phyloP scores from a whole-genome alignment of 2,113 vertebrate species.

The Abramis brama region DNA sequence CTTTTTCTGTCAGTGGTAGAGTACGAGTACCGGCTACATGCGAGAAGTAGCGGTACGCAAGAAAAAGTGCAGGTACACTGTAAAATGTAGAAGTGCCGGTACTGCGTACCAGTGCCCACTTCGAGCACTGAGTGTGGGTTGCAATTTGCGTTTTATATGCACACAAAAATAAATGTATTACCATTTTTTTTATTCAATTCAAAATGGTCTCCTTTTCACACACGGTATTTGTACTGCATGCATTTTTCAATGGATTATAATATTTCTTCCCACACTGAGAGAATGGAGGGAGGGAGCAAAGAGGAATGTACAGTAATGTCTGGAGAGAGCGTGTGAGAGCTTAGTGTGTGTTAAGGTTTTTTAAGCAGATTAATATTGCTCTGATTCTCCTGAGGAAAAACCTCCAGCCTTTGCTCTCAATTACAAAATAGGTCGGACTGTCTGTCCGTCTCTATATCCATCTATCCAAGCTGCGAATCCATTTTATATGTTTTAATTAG shows the following conservation, averaged over 20 bases:
- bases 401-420: neutral
- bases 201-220: neutral
- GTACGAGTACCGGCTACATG: too few species aligned
- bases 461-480: neutral
- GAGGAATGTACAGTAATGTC: conserved; percentile 21
- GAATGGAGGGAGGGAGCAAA: neutral
- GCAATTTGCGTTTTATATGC: neutral
- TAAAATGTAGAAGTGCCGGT: too few species aligned
- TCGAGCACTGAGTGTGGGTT: too few species aligned
- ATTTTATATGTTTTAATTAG: neutral
- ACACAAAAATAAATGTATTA: neutral
- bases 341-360: conserved; percentile 31
- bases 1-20: too few species aligned
- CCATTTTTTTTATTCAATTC: neutral
- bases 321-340: conserved; percentile 3
- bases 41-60: too few species aligned
- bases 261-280: neutral
- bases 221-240: neutral
- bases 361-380: neutral
- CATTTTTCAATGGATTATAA: conserved; percentile 8
- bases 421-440: too few species aligned
- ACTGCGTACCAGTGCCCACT: too few species aligned
- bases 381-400: neutral
- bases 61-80: too few species aligned
- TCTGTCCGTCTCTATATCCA: too few species aligned